Base-by-base conservation (phyloP, 2,113 vertebrate genomes). In the Argyrosomus japonicus region DNA sequence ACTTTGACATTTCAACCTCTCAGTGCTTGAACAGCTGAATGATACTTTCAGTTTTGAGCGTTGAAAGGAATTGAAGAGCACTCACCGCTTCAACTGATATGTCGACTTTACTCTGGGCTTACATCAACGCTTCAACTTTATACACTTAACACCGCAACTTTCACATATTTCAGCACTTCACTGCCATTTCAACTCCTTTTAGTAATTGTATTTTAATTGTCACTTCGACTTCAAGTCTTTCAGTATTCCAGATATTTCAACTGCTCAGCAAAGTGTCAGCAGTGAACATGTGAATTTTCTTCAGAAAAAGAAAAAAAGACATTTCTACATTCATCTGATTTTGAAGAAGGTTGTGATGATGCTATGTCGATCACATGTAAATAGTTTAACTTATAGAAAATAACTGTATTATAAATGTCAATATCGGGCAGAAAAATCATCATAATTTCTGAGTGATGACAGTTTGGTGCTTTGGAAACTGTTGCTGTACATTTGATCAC, bases 331-430 rank as follows among this genome's bases (percentile, higher is more conserved):
- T 29, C 10, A 27, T 27, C 17, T 29, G 47, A 29, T 68, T 48
- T 18, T 17, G 23, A 8, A 1, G 13, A 21, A 7, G 19, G 14
- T 36, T 53, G 6, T n/a, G 19, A 15, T 69, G 6, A 53, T n/a
- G 18, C 19, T 7, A 32, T 3, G 5, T 15, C 40, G 50, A 23
- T 8, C 8, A 53, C 27, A 70, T 6, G 17, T 61, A 32, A 71
- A 57, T 17, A 14, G 50, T 69, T 40, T 69, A 3, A 27, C 36
- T 62, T 62, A n/a, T 32, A 32, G 71, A 74, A 50, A 50, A 51
- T 32, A 60, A 73, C 8, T 19, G 17, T 17, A 61, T 36, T 11
- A 61, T 36, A 61, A 63, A 21, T 40, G 0, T 18, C 17, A 36
- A 19, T 36, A 21, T 36, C 10, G 27, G 3, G 3, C 58, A 19